These are phyloP conservation scores for Podarcis raffonei DNA, from an alignment of 2,113 vertebrate species.

Conservation along the genomic window DNA sequence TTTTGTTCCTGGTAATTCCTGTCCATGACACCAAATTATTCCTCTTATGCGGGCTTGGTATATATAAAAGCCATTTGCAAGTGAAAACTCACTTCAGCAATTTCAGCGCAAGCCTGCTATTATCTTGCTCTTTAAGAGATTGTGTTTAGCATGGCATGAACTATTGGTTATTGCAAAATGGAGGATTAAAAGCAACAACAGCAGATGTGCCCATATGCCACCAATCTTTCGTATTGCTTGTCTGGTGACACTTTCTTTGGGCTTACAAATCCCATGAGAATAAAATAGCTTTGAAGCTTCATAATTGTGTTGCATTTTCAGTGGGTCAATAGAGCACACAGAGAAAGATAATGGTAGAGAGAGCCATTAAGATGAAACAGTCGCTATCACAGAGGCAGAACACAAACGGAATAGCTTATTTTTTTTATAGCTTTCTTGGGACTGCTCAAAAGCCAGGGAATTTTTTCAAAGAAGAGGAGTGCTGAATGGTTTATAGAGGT, in stretches of 20 bases:
- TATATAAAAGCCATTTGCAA: background rate
- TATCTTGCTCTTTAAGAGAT: slow-evolving; percentile 5
- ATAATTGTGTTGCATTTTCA: slow-evolving; percentile 30
- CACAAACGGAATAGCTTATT: slow-evolving; percentile 30
- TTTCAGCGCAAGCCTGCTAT: background rate
- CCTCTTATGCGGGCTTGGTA: background rate
- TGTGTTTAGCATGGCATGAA: slow-evolving; percentile 1
- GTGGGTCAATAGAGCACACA: background rate
- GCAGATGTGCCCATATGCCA: rapidly evolving
- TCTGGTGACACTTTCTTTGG: slow-evolving; percentile 14
- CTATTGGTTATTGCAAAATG: slow-evolving; percentile 5
- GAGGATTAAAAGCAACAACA: background rate
- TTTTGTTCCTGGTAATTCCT: slow-evolving; percentile 15
- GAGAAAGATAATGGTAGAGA: slow-evolving; percentile 44
- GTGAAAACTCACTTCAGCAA: background rate
- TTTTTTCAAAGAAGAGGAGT: slow-evolving; percentile 14
- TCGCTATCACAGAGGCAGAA: slow-evolving; percentile 25
- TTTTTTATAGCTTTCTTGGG: slow-evolving; percentile 51
- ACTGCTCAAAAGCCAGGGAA: slow-evolving; percentile 41
- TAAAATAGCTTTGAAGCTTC: slow-evolving; percentile 12
- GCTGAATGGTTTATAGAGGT: slow-evolving; percentile 5
- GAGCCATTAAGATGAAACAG: slow-evolving; percentile 34
- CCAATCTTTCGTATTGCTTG: slow-evolving; percentile 31
- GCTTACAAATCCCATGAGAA: slow-evolving; percentile 2
- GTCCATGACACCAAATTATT: background rate